Evolutionary conservation across 2,888 invertebrate genomes (phyloP).

Genomic region (Automeris io): DNA sequence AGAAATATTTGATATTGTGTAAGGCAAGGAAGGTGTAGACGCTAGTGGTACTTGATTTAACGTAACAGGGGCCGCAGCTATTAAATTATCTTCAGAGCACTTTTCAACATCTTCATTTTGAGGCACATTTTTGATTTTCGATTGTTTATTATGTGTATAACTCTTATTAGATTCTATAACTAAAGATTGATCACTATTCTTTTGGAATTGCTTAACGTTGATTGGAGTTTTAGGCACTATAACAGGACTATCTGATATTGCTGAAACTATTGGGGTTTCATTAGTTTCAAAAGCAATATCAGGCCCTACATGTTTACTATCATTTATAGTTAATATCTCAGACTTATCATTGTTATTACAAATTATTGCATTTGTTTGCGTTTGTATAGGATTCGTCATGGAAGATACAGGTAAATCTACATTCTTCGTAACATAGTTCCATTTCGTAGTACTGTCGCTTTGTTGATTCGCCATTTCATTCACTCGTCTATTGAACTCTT

Average conservation of each 20-base stretch:
- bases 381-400: slow-evolving; percentile 42
- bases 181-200: slow-evolving; percentile 55
- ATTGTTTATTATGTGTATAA: slow-evolving; percentile 46
- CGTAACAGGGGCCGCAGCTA: slow-evolving; percentile 9
- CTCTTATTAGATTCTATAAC: slow-evolving; percentile 58
- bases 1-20: slow-evolving; percentile 12
- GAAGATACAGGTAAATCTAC: slow-evolving; percentile 43
- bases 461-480: slow-evolving; percentile 62
- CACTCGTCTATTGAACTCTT: slow-evolving; percentile 69
- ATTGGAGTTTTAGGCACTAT: slow-evolving; percentile 76
- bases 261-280: slow-evolving; percentile 82
- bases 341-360: slow-evolving; percentile 63
- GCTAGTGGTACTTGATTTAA: slow-evolving; percentile 14
- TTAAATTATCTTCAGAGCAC: slow-evolving; percentile 24
- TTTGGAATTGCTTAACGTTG: slow-evolving; percentile 56
- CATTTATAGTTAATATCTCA: slow-evolving; percentile 61
- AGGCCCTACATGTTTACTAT: slow-evolving; percentile 56
- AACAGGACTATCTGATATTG: slow-evolving; percentile 82
- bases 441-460: slow-evolving; percentile 46
- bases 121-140: slow-evolving; percentile 55
- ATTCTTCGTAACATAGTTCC: slow-evolving; percentile 43
- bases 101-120: slow-evolving; percentile 44
- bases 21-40: slow-evolving; percentile 16
- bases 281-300: slow-evolving; percentile 51
- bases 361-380: slow-evolving; percentile 57